Evolutionary conservation across 2,888 invertebrate species (phyloP), one percentile per base, ranked within the genome.

Genomic region (Mylabris sibirica): DNA sequence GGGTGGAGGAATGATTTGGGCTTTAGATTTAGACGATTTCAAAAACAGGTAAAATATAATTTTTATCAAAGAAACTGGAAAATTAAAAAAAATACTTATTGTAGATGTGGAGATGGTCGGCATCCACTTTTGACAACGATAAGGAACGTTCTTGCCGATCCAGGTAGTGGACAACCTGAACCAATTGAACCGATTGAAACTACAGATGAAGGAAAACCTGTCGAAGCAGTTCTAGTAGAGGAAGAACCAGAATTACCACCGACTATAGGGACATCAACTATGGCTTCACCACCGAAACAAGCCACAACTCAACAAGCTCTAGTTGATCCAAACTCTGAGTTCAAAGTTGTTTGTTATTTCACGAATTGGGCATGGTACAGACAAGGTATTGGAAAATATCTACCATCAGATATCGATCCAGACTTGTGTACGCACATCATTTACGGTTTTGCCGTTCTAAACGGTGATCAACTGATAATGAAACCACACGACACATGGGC

Each of bases 291-390:
- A 63, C 74, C 72, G 17, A 59, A 67, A 1, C 66, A 67, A 41
- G 24, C 71, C 44, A 71, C 76, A 8, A 70, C 73, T 17, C 63
- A 74, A n/a, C 22, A 66, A 44, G 62, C 79, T 8, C 30, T 79
- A 35, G 79, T 82, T 6, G 79, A 83, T 67, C 68, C 71, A 12
- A 75, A 75, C 65, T 81, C 82, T 5, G 78, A 79, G 59, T 95
- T 88, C 79, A 96, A 95, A 86, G 91, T 96, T 0, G 91, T 96
- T 4, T 96, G 96, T 79, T 96, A 96, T 81, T 96, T 95, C 82
- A 96, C 96, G 0, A 96, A 96, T 81, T 97, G 96, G 96, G 95
- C 96, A 30, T 96, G 95, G 95, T 96, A 96, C 84, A 90, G 95
- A 74, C 94, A 93, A 78, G 92, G 91, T 0, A 87, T 90, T 68